A percentile compares a stretch with the other conserved stretches of the same genome.
Evolutionary conservation across 1,140 invertebrate species (phyloP).

Genomic region (Eufriesea mexicana): DNA sequence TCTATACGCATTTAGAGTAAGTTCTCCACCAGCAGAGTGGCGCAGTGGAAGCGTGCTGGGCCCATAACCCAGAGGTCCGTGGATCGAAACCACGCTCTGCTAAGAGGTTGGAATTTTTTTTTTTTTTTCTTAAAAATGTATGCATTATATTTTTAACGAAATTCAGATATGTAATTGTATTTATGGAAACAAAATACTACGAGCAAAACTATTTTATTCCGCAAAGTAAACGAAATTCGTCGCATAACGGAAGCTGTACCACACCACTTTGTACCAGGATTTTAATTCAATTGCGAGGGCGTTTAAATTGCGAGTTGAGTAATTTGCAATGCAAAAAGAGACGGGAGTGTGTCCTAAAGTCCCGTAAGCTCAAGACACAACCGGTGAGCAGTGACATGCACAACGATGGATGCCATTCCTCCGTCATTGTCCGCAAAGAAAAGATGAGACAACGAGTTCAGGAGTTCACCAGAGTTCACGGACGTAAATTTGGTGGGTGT

Average conservation of each 20-base stretch:
- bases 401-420: constrained; percentile 56
- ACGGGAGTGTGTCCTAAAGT: constrained; percentile 58
- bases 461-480: constrained; percentile 78
- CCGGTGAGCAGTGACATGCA: constrained; percentile 52
- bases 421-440: constrained; percentile 62
- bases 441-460: constrained; percentile 74
- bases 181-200: neutral
- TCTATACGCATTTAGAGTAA: accelerated
- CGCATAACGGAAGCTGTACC: neutral
- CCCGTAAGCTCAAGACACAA: constrained; percentile 62
- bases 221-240: neutral
- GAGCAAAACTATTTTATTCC: neutral
- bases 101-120: constrained; percentile 78
- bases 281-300: constrained; percentile 52
- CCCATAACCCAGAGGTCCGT: constrained; percentile 99
- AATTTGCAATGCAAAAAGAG: constrained; percentile 63
- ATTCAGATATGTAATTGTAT: neutral
- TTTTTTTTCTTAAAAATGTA: constrained; percentile 51
- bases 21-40: constrained; percentile 88
- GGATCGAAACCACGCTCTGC: constrained; percentile 98
- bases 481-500: constrained; percentile 75
- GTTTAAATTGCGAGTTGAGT: constrained; percentile 47
- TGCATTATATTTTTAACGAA: neutral
- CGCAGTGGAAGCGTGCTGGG: constrained; percentile 99
- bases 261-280: neutral